Percentiles rank a stretch among this genome's conserved stretches.
phyloP scores from a whole-genome alignment of 2,888 invertebrate genomes.

The Erebia ligea region DNA sequence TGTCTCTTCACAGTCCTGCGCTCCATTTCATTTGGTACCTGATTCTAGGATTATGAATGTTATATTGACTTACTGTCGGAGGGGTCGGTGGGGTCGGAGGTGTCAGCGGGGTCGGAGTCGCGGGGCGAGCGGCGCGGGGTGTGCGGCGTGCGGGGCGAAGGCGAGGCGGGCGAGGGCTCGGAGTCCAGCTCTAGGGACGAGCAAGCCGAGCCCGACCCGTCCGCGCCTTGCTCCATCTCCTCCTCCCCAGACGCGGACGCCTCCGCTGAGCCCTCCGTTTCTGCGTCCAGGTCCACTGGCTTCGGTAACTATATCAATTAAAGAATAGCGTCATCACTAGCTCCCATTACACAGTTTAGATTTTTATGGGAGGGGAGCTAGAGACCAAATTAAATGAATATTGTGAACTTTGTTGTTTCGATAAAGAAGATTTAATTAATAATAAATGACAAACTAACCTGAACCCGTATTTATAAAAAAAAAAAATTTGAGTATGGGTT shows the following conservation, averaged over 20 bases:
- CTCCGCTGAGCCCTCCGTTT: slow-evolving; percentile 51
- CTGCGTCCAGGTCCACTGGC: slow-evolving; percentile 25
- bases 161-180: slow-evolving; percentile 47
- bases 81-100: slow-evolving; percentile 31
- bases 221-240: slow-evolving; percentile 44
- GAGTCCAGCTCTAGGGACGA: slow-evolving; percentile 62
- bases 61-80: slow-evolving; percentile 46
- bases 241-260: slow-evolving; percentile 43
- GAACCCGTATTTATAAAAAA: too few relatives aligned
- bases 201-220: slow-evolving; percentile 45
- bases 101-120: slow-evolving; percentile 46
- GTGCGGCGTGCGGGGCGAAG: slow-evolving; percentile 49
- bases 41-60: not conserved
- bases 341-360: too few relatives aligned
- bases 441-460: too few relatives aligned
- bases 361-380: too few relatives aligned
- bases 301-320: slow-evolving; percentile 10
- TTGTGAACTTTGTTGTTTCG: too few relatives aligned
- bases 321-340: not conserved
- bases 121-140: slow-evolving; percentile 50
- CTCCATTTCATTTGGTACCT: too few relatives aligned
- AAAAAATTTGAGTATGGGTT: too few relatives aligned
- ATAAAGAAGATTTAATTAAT: too few relatives aligned
- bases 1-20: too few relatives aligned
- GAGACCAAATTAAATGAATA: too few relatives aligned